Conservation (phyloP, 2,888 invertebrate genomes). For the Xylota segnis region DNA sequence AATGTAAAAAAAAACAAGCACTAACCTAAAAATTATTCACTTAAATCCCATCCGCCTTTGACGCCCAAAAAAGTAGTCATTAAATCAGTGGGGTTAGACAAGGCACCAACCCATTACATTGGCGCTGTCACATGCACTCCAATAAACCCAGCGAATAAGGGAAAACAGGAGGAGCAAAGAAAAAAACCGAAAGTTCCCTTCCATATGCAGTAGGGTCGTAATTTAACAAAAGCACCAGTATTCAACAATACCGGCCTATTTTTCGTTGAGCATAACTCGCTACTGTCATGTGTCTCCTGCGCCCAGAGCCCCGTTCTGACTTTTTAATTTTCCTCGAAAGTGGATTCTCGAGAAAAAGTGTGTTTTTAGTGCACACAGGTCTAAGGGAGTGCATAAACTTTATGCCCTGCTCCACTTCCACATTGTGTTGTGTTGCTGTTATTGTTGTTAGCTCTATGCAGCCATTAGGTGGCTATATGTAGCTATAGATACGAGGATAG, state of each 20-base stretch:
- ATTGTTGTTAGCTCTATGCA: constrained; percentile 14
- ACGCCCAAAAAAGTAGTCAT: constrained; percentile 19
- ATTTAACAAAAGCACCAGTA: constrained; percentile 22
- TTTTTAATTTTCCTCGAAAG: constrained; percentile 33
- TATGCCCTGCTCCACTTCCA: constrained; percentile 45
- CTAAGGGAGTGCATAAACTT: constrained; percentile 33
- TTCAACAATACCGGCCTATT: constrained; percentile 27
- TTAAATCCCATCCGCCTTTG: not conserved
- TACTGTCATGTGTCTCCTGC: constrained; percentile 19
- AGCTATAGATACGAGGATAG: not conserved
- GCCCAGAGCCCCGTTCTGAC: not conserved
- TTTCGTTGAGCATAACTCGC: not conserved
- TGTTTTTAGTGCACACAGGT: constrained; percentile 43
- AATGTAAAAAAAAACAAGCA: not conserved
- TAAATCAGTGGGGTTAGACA: not conserved
- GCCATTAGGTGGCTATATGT: not conserved
- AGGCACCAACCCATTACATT: constrained; percentile 9
- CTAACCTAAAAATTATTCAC: not conserved
- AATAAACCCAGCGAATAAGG: not conserved
- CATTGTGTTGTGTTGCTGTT: constrained; percentile 42
- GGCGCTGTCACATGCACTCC: constrained; percentile 17
- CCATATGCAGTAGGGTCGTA: not conserved
- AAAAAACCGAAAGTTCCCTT: not conserved
- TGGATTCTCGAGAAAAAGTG: constrained; percentile 42
- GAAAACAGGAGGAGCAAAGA: not conserved